Base-by-base conservation (phyloP, 2,888 invertebrate species). In the Tryphoninae sp. region DNA sequence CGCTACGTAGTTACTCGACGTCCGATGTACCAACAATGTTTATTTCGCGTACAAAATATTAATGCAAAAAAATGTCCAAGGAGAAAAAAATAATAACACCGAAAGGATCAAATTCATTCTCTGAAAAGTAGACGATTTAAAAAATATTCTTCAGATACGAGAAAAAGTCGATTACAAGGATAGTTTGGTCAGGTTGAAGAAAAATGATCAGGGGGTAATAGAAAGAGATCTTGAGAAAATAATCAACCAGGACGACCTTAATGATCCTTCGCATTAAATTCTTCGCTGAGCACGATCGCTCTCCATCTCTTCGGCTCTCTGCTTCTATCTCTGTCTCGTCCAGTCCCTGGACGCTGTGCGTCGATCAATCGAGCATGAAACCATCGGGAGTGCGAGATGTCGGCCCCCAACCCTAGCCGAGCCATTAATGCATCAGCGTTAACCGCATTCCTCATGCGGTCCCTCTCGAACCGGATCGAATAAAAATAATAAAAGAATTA, bases 231-330 rank as follows among this genome's bases (percentile, higher is more conserved):
- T 55, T 72, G 81, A 81, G 71, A 82, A 83, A 82, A 82, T 84
- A 85, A 87, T 86, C 87, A 76, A 81, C 26, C 61, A 26, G 49
- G 62, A 65, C 61, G 59, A 83, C 82, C 84, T 83, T 88, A 87
- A 88, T 87, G 87, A 88, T 85, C 84, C 79, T 72, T 81, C 83
- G 84, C 86, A 86, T 88, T 87, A 87, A 85, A 86, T 83, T 86
- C 72, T 75, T 69, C 80, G 80, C 68, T 78, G 82, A 74, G 83
- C 67, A 51, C 86, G 84, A 84, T 86, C 86, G 83, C 84, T 85
- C 82, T 83, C 83, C 16, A 22, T 53, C 51, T 51, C 19, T 40
- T n/a, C 33, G 6, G 6, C 33, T 49, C 9, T 62, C 49, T 61
- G 45, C 33, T 51, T 71, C n/a, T 42, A 22, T 51, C 62, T 11